These are phyloP conservation scores for Premnoplex brunnescens DNA, from an alignment of 2,797 vertebrate genomes.

Conservation along the genomic window DNA sequence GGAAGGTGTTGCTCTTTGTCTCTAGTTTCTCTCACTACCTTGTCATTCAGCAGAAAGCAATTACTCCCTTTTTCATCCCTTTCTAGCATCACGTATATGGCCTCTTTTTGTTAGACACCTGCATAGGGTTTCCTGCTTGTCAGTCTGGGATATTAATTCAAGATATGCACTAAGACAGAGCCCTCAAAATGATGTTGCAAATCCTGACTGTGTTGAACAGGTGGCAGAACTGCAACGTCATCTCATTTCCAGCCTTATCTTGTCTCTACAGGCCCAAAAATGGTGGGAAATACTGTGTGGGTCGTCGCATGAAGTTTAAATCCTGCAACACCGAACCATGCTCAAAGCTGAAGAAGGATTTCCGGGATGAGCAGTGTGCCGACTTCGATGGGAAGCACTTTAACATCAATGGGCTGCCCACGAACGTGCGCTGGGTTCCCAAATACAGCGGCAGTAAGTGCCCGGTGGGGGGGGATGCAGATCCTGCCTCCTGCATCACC, in stretches of 20 bases:
- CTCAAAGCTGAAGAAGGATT: constrained; percentile 91
- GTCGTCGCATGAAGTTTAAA: constrained; percentile 97
- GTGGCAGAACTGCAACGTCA: neutral
- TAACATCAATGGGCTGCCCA: constrained; percentile 97
- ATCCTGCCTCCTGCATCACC: neutral
- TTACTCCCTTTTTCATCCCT: neutral
- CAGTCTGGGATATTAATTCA: neutral
- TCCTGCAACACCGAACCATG: constrained; percentile 97
- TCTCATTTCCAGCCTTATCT: neutral
- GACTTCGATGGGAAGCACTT: constrained; percentile 94
- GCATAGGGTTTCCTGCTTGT: neutral
- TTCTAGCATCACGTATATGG: neutral
- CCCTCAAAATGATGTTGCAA: neutral
- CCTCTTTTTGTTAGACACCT: neutral
- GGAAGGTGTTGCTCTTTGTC: neutral
- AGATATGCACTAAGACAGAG: neutral
- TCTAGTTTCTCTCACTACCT: neutral
- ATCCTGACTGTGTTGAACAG: neutral
- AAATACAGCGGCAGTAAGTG: constrained; percentile 98
- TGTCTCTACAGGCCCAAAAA: constrained; percentile 86
- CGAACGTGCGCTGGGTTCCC: constrained; percentile 96
- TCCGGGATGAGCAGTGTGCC: constrained; percentile 94
- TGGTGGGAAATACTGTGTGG: constrained; percentile 93
- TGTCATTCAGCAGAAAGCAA: neutral
- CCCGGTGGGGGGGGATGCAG: fast-evolving